Conservation (phyloP, 2,113 vertebrate species). For the Dipodomys ordii region DNA sequence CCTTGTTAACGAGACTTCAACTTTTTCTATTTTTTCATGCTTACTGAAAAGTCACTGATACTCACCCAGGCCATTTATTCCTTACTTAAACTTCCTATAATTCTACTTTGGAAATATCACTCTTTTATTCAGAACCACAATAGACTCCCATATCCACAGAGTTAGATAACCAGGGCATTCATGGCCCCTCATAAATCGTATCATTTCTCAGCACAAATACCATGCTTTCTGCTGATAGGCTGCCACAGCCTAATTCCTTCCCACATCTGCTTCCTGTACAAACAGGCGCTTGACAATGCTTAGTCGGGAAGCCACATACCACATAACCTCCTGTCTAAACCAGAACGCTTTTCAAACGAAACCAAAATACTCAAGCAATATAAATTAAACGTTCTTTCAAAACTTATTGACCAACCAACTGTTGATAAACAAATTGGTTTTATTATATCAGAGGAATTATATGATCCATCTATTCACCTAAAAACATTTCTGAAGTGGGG, state of each 20-base stretch:
- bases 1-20: not conserved
- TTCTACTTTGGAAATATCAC: not conserved
- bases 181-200: not conserved
- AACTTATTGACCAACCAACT: conserved; percentile 12
- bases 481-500: not conserved
- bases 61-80: not conserved
- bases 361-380: not conserved
- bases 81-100: conserved; percentile 34
- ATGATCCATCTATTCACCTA: not conserved
- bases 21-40: not conserved
- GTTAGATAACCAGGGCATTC: not conserved
- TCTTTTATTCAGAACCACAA: conserved; percentile 51
- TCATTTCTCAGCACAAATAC: not conserved
- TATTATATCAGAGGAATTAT: not conserved
- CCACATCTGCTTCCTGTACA: not conserved
- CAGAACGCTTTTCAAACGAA: not conserved
- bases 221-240: not conserved
- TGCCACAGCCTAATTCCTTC: not conserved
- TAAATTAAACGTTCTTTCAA: not conserved
- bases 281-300: not conserved
- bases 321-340: not conserved
- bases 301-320: not conserved
- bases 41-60: not conserved
- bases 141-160: not conserved
- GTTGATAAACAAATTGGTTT: not conserved